phyloP scores from a whole-genome alignment of 2,888 invertebrate species.

The Brachyopa scutellaris region DNA sequence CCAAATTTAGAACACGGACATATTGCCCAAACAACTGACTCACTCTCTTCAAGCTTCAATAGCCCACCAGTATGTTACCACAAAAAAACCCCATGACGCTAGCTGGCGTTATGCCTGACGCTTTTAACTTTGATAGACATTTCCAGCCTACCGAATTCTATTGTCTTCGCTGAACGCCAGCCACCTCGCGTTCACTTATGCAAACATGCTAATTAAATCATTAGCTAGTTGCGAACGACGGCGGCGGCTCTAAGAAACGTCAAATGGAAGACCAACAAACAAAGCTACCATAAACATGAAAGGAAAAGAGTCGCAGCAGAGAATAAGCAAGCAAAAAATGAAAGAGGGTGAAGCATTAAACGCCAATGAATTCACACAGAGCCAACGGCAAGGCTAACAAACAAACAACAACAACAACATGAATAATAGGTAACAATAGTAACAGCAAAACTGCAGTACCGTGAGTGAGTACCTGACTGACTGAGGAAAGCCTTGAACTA shows the following conservation, averaged over 20 bases:
- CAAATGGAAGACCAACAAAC: slow-evolving; percentile 40
- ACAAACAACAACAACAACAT: slow-evolving; percentile 20
- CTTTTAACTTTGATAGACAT: slow-evolving; percentile 34
- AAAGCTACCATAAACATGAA: background rate
- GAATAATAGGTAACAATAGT: slow-evolving; percentile 24
- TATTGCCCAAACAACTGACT: slow-evolving; percentile 22
- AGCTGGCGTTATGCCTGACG: slow-evolving; percentile 7
- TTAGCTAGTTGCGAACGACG: slow-evolving; percentile 23
- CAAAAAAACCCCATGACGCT: slow-evolving; percentile 26
- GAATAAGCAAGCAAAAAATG: background rate
- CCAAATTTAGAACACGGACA: background rate
- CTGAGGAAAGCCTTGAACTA: slow-evolving; percentile 63
- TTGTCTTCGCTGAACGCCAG: slow-evolving; percentile 34
- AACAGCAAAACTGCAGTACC: slow-evolving; percentile 27
- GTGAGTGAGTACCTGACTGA: slow-evolving; percentile 32
- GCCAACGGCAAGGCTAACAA: slow-evolving; percentile 54
- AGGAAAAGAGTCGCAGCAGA: background rate
- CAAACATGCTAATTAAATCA: slow-evolving; percentile 63
- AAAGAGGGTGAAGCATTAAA: slow-evolving; percentile 31
- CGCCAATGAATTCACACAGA: slow-evolving; percentile 46
- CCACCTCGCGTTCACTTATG: slow-evolving; percentile 48
- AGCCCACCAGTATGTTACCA: background rate
- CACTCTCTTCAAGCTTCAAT: background rate
- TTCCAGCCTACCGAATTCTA: slow-evolving; percentile 58
- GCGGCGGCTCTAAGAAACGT: slow-evolving; percentile 22